Percentiles rank a stretch among this genome's conserved stretches.
phyloP scores from a whole-genome alignment of 2,888 invertebrate genomes.

The Alitta virens region DNA sequence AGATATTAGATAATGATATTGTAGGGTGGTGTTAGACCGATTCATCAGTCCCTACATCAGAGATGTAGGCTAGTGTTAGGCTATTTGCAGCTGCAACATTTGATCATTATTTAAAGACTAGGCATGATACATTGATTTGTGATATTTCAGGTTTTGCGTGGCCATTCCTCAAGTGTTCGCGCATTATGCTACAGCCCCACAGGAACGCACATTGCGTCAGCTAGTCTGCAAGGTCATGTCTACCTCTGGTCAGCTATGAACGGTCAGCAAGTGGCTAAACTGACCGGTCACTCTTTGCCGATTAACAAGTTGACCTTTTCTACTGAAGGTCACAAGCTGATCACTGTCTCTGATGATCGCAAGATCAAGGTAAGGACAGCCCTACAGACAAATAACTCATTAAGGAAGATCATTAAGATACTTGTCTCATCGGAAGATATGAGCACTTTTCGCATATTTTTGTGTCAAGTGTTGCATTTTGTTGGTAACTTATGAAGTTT shows the following conservation, averaged over 20 bases:
- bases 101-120: slow-evolving; percentile 23
- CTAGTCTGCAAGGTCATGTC: slow-evolving; percentile 53
- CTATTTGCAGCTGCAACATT: no score
- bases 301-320: slow-evolving; percentile 52
- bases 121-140: no score
- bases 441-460: no score
- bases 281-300: slow-evolving; percentile 48
- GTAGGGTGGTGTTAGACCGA: no score
- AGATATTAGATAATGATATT: no score
- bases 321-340: slow-evolving; percentile 45
- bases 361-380: slow-evolving; percentile 51
- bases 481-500: not conserved
- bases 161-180: slow-evolving; percentile 52
- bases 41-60: no score
- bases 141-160: slow-evolving; percentile 54
- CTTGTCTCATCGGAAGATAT: no score
- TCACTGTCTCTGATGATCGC: slow-evolving; percentile 53
- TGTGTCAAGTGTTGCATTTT: no score
- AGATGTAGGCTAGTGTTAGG: no score
- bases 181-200: slow-evolving; percentile 51
- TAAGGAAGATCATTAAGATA: no score
- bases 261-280: slow-evolving; percentile 49
- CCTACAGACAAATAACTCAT: no score
- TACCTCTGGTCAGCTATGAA: slow-evolving; percentile 53
- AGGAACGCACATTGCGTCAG: slow-evolving; percentile 53